Base-by-base conservation (phyloP, 2,113 vertebrate genomes). In the Pleuronectes platessa region DNA sequence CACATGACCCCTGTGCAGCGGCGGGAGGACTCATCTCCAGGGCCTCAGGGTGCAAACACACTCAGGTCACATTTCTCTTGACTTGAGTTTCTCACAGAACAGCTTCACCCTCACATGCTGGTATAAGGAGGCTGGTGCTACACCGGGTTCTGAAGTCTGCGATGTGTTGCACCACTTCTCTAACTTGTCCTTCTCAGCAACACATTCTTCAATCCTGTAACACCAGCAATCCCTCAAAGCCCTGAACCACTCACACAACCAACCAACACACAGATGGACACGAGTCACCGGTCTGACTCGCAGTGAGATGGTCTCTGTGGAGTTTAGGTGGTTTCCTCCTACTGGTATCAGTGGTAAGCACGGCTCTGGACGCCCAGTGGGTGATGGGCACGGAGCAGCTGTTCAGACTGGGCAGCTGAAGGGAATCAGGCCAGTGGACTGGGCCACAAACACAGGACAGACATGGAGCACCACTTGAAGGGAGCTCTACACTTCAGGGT, bases 1-100 rank as follows among this genome's bases (percentile, higher is more conserved):
- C 88, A 69, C 84, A 86, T 89, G 83, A 83, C 78, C 78, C n/a
- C 54, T 21, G 31, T 20, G 26, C 10, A 2, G 64, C 0, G 72
- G 72, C 1, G 2, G 35, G 55, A 56, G 21, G 78, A 31, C 68
- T 79, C 76, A 37, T 71, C 80, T 81, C 75, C 53, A 35, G 7
- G 54, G 71, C 78, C 80, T 81, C 73, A 61, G 62, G 79, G 78
- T 79, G 79, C 55, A 79, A 85, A 81, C 82, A 82, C 79, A 89
- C 80, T 3, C 79, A 76, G 79, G 23, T 55, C 40, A 31, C 40
- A 47, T 55, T 73, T 31, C 70, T 65, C 37, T 54, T 76, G 35
- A 55, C 76, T 49, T 76, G 23, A 51, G 73, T 49, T 65, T 82
- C 64, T 18, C 35, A 21, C 37, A 9, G 17, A 31, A 72, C 13